Evolutionary conservation across 2,888 invertebrate species (phyloP), one percentile per base, ranked within the genome.

Genomic region (Tethea ocularis): DNA sequence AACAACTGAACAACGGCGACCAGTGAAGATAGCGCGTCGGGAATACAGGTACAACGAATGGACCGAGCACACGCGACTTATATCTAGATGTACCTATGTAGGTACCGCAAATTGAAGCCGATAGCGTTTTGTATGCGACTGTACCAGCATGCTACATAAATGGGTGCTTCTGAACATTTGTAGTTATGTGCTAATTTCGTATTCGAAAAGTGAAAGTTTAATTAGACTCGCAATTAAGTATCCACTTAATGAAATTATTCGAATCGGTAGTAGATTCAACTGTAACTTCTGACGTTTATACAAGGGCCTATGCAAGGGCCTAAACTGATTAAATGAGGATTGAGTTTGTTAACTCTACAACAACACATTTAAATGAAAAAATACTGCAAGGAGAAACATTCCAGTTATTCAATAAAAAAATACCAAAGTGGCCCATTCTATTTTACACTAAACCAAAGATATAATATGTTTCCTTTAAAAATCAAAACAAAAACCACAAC

Each of bases 21-120:
- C 46, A 38, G 52, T 58, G 38, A 54, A 60, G 69, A 72, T 65
- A 74, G 61, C 69, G 67, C 74, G 71, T 71, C 64, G 63, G 73
- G 72, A 74, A 69, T 73, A 77, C 69, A 71, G 68, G 62, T 66
- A 67, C 77, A 80, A 81, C 80, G 76, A 86, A 87, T 84, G 82
- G 80, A 77, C 69, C 66, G 62, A 64, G 67, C 74, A 79, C 87
- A 87, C 84, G 84, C 86, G 72, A 87, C 71, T 70, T 62, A 64
- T 41, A 68, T 70, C 74, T 75, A 76, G 72, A 75, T 69, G 68
- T 64, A n/a, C n/a, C n/a, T n/a, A 69, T 75, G 62, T 20, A 46
- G 7, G 2, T 46, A 46, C 52, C 61, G 61, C 64, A 66, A 69
- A 76, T 74, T 71, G 63, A 71, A 66, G 67, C 63, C 68, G 61